Percentiles rank a stretch among this genome's conserved stretches.
Conservation (phyloP, 2,888 invertebrate genomes). For the Dasypogon diadema region DNA sequence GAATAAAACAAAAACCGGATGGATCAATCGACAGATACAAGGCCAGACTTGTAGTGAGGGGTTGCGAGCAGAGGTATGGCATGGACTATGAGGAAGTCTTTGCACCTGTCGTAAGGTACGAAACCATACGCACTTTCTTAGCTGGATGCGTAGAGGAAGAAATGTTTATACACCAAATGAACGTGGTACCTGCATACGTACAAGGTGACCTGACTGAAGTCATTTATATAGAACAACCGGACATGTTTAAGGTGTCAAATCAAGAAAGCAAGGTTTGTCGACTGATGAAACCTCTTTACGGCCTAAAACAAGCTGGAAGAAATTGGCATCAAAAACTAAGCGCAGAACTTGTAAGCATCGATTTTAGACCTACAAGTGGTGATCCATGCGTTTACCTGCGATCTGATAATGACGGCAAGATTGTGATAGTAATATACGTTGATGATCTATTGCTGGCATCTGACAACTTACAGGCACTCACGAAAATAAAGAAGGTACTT, state of each 20-base stretch:
- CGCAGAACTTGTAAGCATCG: slow-evolving; percentile 5
- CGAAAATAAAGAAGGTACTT: slow-evolving; percentile 9
- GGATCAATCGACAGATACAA: slow-evolving; percentile 51
- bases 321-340: slow-evolving; percentile 41
- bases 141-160: background rate
- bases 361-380: background rate
- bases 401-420: too few species aligned
- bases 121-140: background rate
- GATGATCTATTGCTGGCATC: slow-evolving; percentile 48
- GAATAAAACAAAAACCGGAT: slow-evolving; percentile 50
- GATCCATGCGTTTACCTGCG: background rate
- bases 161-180: slow-evolving; percentile 13
- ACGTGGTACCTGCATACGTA: slow-evolving; percentile 7
- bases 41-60: slow-evolving; percentile 46
- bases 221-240: slow-evolving; percentile 11
- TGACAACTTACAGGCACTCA: background rate
- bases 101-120: slow-evolving; percentile 1
- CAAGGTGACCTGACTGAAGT: background rate
- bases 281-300: background rate
- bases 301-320: slow-evolving; percentile 53
- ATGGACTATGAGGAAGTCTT: slow-evolving; percentile 12
- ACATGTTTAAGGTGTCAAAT: background rate
- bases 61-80: slow-evolving; percentile 45
- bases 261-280: background rate
- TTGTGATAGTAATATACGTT: slow-evolving; percentile 42